Evolutionary conservation across 1,140 invertebrate species (phyloP), one percentile per base, ranked within the genome.

Genomic region (Drosophila simulans): DNA sequence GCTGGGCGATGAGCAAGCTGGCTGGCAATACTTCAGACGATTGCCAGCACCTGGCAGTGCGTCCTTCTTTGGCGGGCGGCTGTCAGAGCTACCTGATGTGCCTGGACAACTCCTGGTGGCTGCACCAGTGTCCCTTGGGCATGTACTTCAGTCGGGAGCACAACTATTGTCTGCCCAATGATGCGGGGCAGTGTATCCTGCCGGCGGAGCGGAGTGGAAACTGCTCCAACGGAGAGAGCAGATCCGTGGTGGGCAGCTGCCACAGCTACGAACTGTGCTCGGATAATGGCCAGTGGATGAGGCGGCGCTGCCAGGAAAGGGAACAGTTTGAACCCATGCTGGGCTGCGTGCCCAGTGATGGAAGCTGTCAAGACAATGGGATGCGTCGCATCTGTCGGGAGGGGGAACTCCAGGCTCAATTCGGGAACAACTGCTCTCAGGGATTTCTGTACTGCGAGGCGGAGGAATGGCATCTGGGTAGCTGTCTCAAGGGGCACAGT

Each of bases 151-250:
- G 85, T 49, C 43, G 17, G 1, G 31, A 71, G 25, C 63, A 57
- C 17, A 91, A 91, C 72, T 91, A 91, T 25, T 92, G 91, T 31
- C 54, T 86, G 53, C 90, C 86, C 17, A 86, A 91, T 35, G 65
- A 78, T 40, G 65, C 51, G 1, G 52, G 58, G 0, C 70, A 79
- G 48, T 92, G 91, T 11, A 13, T 8, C 0, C 7, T 45, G 5
- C 42, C 25, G 0, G 1, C 25, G 5, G 15, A 52, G 2, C 31
- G 12, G 11, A 63, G 25, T 10, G 5, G 37, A 20, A 25, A 2
- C 25, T 91, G 82, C 25, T 40, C 17, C 1, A 25, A 13, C 2
- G 79, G 75, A 0, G 66, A 77, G 5, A 56, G 43, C 10, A 63
- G 90, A 3, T 45, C 64, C 0, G 8, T 83, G 11, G 46, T 74